Evolutionary conservation across 2,888 invertebrate genomes (phyloP), one percentile per base, ranked within the genome.

Genomic region (Pinctada fucata): DNA sequence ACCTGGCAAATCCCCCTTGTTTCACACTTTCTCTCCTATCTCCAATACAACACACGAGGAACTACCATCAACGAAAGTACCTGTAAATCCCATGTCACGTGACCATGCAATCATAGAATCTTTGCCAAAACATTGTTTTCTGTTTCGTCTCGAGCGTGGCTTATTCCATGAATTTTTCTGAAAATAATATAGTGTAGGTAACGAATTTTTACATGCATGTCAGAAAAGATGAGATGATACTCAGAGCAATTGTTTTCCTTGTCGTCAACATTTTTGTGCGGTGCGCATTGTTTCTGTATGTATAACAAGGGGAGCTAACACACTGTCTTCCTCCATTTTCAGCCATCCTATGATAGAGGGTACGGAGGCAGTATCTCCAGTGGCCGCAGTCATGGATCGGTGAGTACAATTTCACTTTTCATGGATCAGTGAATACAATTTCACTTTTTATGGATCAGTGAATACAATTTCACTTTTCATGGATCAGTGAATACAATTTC

Each of bases 311-410:
- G 31, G 31, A 31, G 31, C 31, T 31, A 31, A 31, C 31, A 31
- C 31, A 31, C 10, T 66, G 13, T 69, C 58, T 69, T 67, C 50
- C 66, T 16, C 76, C 45, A n/a, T 70, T 86, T 83, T 45, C 82
- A 85, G 85, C 85, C 85, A 65, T 84, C 86, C n/a, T 86, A 79
- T 79, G 79, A 83, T 72, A 78, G 84, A 78, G 85, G 85, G 67
- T 86, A 86, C 79, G 85, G 85, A 68, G 31, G 31, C 31, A 80
- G 82, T 73, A 73, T 82, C 5, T 72, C 81, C 51, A 81, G 82
- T 52, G 81, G 83, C 79, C 83, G 83, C 68, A 81, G 84, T 78
- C 84, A 86, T 84, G 86, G 85, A 82, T 84, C 84, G 76, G 86
- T 86, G 82, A 82, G 86, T 85, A 79, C 16, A n/a, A 64, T 8